A percentile compares a stretch with the other conserved stretches of the same genome.
phyloP scores from a whole-genome alignment of 2,888 invertebrate genomes.

The Onthophagus sagittarius region DNA sequence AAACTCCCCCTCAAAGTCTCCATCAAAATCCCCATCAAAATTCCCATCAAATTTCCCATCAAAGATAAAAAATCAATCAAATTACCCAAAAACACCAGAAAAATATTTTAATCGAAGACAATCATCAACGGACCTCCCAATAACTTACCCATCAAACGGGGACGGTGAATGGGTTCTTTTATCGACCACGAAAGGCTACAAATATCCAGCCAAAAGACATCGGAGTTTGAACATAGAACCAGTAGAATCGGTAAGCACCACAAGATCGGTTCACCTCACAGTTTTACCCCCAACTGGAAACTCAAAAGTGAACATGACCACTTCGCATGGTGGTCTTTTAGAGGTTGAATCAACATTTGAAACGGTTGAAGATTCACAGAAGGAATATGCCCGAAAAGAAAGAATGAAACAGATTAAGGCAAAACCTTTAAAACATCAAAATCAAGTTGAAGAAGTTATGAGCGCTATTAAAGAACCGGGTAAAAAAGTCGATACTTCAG shows the following conservation, averaged over 20 bases:
- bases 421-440: constrained; percentile 11
- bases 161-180: constrained; percentile 76
- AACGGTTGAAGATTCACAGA: constrained; percentile 62
- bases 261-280: constrained; percentile 54
- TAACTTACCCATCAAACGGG: constrained; percentile 60
- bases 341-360: constrained; percentile 72
- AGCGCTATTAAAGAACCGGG: constrained; percentile 40
- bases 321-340: constrained; percentile 69
- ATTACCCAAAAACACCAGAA: not conserved
- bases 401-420: constrained; percentile 30
- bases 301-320: constrained; percentile 59
- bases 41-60: constrained; percentile 44
- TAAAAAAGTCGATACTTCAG: constrained; percentile 54
- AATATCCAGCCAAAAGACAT: constrained; percentile 47
- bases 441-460: constrained; percentile 22
- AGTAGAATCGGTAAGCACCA: constrained; percentile 35
- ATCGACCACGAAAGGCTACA: constrained; percentile 74
- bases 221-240: constrained; percentile 39
- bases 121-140: constrained; percentile 44
- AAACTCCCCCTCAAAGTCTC: constrained; percentile 17
- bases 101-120: not conserved
- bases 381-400: constrained; percentile 46
- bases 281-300: constrained; percentile 67
- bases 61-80: not conserved
- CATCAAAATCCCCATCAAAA: constrained; percentile 53